Percentiles rank a stretch among this genome's conserved stretches.
Conservation (phyloP, 2,113 vertebrate species). For the Hippocampus zosterae region DNA sequence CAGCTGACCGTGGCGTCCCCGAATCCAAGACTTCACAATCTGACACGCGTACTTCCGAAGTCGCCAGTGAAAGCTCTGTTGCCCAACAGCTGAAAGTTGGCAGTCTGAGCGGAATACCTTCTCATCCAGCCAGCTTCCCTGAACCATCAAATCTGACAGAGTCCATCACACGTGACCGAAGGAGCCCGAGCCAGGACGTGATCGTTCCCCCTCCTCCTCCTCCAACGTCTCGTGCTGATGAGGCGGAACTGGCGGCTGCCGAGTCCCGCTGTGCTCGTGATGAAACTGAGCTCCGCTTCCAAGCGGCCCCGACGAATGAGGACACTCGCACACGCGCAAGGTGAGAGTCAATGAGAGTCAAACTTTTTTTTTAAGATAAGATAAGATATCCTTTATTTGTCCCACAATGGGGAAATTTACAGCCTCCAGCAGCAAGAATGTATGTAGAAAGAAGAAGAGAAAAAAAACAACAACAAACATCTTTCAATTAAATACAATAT, state of each 20-base stretch:
- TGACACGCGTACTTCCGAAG: constrained; percentile 20
- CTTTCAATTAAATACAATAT: no score
- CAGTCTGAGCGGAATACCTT: constrained; percentile 36
- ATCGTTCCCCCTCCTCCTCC: background rate
- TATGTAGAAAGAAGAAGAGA: no score
- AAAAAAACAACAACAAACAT: no score
- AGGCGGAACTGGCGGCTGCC: constrained; percentile 25
- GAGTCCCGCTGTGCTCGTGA: constrained; percentile 34
- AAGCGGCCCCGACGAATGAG: constrained; percentile 3
- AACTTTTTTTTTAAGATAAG: background rate
- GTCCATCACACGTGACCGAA: constrained; percentile 20
- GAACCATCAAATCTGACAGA: constrained; percentile 41
- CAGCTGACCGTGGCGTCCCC: background rate
- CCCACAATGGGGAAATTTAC: no score
- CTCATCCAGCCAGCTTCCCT: constrained; percentile 39
- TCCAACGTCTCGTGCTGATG: constrained; percentile 20
- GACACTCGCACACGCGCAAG: constrained; percentile 29
- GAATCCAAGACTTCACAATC: constrained; percentile 15
- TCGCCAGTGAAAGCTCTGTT: constrained; percentile 2
- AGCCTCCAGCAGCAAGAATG: no score
- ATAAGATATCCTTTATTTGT: no score
- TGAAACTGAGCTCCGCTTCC: constrained; percentile 10
- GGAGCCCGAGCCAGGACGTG: constrained; percentile 28
- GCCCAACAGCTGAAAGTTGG: constrained; percentile 40
- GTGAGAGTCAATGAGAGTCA: constrained; percentile 36